Evolutionary conservation across 1,140 invertebrate species (phyloP).

Genomic region (Eumeta japonica): DNA sequence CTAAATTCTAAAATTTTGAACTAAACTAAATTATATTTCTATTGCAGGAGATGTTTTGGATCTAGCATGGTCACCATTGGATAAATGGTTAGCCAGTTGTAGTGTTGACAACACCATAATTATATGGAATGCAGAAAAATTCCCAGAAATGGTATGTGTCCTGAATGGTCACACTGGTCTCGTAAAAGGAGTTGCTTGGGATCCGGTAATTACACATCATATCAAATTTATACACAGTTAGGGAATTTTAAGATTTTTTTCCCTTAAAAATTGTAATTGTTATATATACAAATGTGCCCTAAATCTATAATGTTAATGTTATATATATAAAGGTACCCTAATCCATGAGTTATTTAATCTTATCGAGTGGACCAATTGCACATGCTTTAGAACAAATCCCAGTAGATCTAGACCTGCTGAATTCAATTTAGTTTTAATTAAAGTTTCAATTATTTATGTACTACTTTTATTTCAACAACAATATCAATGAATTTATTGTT

Average conservation of each 20-base stretch:
- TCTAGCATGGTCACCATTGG: constrained; percentile 92
- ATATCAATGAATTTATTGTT: no score
- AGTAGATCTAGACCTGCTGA: no score
- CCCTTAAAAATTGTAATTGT: no score
- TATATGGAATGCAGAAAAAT: constrained; percentile 91
- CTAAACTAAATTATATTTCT: constrained; percentile 2
- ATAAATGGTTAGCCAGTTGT: constrained; percentile 89
- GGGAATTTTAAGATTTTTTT: no score
- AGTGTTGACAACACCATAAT: constrained; percentile 96
- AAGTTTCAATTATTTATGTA: neutral
- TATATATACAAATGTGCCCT: no score
- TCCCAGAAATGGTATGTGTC: constrained; percentile 76
- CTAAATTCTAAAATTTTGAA: neutral
- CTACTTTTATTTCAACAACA: neutral
- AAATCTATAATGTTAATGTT: no score
- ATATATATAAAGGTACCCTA: no score
- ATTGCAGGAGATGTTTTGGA: constrained; percentile 84
- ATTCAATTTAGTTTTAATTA: neutral
- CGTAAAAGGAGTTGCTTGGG: constrained; percentile 98
- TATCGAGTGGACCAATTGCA: no score
- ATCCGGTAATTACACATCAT: constrained; percentile 67
- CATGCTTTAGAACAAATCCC: no score
- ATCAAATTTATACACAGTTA: no score
- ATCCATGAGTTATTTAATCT: no score
- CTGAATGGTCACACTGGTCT: constrained; percentile 89